Base-by-base conservation (phyloP, 2,888 invertebrate genomes). In the Eucera pruinosa region DNA sequence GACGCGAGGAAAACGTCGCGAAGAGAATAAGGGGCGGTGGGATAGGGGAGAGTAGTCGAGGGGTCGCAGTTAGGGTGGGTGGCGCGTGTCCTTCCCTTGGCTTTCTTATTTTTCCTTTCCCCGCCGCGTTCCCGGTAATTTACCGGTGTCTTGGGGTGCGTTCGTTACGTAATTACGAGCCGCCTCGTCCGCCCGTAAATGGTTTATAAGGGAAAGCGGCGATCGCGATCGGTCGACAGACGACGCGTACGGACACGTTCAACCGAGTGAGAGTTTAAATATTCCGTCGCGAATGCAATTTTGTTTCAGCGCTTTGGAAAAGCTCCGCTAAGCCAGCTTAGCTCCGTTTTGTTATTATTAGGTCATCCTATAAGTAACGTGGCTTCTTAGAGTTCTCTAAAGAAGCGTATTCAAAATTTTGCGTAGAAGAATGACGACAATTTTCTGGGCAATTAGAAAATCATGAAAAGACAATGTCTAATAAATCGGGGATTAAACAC, bases 121-220 rank as follows among this genome's bases (percentile, higher is more conserved):
- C 15, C 41, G 64, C 33, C 45, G 55, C 33, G 41, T 54, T 47
- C 18, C 69, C 74, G 52, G 65, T 80, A 79, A 80, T 80, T 79
- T 80, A 79, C 80, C 79, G 74, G 74, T 62, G 80, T 79, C 80
- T 75, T 67, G 80, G 80, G 80, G 80, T 79, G 80, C 80, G 80
- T 80, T 80, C 80, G 80, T 79, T 80, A 66, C 74, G 79, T 80
- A 80, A 80, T 80, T 80, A 80, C 68, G 77, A 66, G 58, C 67
- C 71, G 66, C 60, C 67, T 60, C 52, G 54, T 58, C 55, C 62
- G 54, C 39, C 25, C 52, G 79, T 73, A 78, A 78, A 80, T 69
- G 79, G 58, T 78, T 78, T 68, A 78, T 61, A 65, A 80, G 79
- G 73, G 68, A 68, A 50, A 62, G 47, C 65, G 54, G 11, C 41